phyloP scores from a whole-genome alignment of 2,113 vertebrate species.

The Anoplopoma fimbria region DNA sequence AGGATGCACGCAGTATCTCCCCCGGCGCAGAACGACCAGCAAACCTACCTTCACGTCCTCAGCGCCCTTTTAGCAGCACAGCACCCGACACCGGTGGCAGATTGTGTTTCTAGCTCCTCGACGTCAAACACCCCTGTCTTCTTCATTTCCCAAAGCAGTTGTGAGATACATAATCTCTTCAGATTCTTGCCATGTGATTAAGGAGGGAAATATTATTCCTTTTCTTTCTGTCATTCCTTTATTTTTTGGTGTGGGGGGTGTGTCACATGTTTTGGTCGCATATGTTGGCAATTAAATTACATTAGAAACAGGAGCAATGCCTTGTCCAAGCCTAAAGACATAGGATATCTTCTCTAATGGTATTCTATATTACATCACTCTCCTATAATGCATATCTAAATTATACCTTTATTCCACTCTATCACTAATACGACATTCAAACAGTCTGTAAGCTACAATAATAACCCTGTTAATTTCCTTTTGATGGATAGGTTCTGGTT shows the following conservation, averaged over 20 bases:
- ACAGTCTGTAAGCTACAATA: constrained; percentile 17
- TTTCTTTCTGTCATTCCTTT: constrained; percentile 31
- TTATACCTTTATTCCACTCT: neutral
- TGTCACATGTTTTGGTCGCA: constrained; percentile 51
- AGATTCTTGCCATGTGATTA: constrained; percentile 50
- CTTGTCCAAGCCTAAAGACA: constrained; percentile 4
- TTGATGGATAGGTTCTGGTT: constrained; percentile 53
- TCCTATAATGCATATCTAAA: neutral
- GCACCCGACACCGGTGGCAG: constrained; percentile 42
- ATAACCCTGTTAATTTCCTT: constrained; percentile 45
- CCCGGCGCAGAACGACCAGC: constrained; percentile 2
- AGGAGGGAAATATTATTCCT: constrained; percentile 46
- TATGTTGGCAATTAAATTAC: constrained; percentile 51
- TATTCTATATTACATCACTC: constrained; percentile 17
- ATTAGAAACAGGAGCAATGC: constrained; percentile 31
- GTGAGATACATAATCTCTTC: constrained; percentile 69
- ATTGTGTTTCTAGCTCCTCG: constrained; percentile 66
- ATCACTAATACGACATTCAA: constrained; percentile 1
- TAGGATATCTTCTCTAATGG: neutral
- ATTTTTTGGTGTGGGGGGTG: neutral
- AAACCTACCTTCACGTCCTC: constrained; percentile 58
- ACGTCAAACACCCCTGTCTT: constrained; percentile 54
- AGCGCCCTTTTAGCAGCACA: constrained; percentile 45
- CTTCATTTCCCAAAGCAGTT: constrained; percentile 70
- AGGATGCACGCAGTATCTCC: constrained; percentile 64